Evolutionary conservation across 2,113 vertebrate genomes (phyloP).

Genomic region (Excalfactoria chinensis): DNA sequence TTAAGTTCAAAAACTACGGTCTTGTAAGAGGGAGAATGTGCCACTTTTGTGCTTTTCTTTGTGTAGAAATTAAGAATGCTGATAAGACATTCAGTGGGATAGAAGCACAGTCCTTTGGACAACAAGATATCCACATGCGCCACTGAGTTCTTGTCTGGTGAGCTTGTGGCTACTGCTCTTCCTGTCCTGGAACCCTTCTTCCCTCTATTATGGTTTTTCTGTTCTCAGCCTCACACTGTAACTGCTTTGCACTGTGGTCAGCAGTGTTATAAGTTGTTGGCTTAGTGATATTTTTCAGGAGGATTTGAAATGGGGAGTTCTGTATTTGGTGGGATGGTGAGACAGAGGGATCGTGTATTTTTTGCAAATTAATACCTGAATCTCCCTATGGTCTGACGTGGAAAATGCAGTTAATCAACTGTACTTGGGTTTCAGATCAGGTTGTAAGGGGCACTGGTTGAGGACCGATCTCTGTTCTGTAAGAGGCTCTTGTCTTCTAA

Average conservation of each 20-base stretch:
- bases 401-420: constrained; percentile 45
- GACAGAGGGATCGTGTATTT: constrained; percentile 52
- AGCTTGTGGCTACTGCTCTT: neutral
- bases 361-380: constrained; percentile 36
- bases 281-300: constrained; percentile 14
- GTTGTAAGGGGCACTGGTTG: constrained; percentile 5
- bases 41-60: neutral
- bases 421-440: constrained; percentile 50
- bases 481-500: constrained; percentile 44
- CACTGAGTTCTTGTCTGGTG: neutral
- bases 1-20: neutral
- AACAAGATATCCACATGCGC: neutral
- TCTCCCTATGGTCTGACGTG: constrained; percentile 43
- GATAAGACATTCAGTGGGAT: neutral
- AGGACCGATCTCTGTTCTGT: neutral
- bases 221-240: neutral
- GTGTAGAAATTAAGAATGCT: neutral
- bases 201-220: neutral
- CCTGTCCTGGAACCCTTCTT: neutral
- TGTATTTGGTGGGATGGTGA: constrained; percentile 37
- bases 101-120: neutral
- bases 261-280: neutral
- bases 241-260: neutral
- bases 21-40: neutral
- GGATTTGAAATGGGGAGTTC: constrained; percentile 24